Conservation (phyloP, 2,888 invertebrate genomes). For the Drosophila hawaiiensis region DNA sequence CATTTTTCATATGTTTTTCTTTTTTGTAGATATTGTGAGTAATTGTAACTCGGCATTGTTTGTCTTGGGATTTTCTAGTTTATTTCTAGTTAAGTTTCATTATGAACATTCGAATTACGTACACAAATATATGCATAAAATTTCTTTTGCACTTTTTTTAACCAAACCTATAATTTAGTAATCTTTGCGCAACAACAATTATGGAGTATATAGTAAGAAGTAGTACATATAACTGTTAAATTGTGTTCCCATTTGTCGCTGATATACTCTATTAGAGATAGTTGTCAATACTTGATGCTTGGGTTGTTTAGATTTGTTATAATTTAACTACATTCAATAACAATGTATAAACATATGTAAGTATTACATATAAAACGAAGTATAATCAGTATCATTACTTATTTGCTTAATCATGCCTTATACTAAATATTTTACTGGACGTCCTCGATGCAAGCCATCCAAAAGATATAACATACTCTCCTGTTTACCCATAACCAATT, state of each 20-base stretch:
- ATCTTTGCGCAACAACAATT: constrained; percentile 34
- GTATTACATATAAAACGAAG: constrained; percentile 25
- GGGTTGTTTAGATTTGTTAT: constrained; percentile 37
- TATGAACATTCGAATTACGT: constrained; percentile 74
- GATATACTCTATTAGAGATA: constrained; percentile 44
- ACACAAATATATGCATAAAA: constrained; percentile 71
- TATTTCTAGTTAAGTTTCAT: constrained; percentile 11
- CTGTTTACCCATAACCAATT: constrained; percentile 10
- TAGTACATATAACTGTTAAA: constrained; percentile 35
- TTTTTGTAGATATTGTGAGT: constrained; percentile 34
- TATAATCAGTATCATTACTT: constrained; percentile 11
- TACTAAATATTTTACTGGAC: constrained; percentile 46
- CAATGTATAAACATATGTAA: constrained; percentile 66
- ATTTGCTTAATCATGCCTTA: constrained; percentile 34
- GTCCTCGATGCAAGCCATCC: constrained; percentile 13
- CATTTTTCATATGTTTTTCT: constrained; percentile 37
- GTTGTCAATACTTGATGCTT: constrained; percentile 24
- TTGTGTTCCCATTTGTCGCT: constrained; percentile 62
- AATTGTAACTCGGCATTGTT: constrained; percentile 32
- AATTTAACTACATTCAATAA: constrained; percentile 71
- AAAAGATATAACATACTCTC: constrained; percentile 24
- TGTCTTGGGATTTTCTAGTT: constrained; percentile 26
- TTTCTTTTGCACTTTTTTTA: constrained; percentile 26
- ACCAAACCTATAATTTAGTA: constrained; percentile 43
- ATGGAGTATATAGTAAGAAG: constrained; percentile 29